phyloP scores from a whole-genome alignment of 2,113 vertebrate genomes.

The Seriola dumerili region DNA sequence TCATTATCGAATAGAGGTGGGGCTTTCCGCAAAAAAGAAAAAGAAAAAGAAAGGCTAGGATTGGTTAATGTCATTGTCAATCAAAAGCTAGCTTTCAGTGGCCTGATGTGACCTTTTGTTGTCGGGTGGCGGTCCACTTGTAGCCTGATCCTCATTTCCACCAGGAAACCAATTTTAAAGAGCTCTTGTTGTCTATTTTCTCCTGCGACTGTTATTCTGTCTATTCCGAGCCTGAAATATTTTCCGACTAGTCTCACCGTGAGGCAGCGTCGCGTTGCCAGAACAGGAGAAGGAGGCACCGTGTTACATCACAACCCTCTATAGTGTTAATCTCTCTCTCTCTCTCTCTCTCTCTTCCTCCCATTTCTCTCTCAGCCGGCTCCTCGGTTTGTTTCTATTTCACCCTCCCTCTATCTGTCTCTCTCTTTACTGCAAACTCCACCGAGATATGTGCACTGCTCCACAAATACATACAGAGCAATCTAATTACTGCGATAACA shows the following conservation, averaged over 20 bases:
- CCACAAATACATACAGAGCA: constrained; percentile 73
- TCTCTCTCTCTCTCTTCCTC: constrained; percentile 7
- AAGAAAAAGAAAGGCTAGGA: not conserved
- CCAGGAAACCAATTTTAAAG: constrained; percentile 55
- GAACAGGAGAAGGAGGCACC: constrained; percentile 55
- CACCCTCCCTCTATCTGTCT: constrained; percentile 33
- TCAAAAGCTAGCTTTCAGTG: constrained; percentile 1
- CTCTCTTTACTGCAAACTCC: constrained; percentile 58
- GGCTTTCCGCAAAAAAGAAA: not conserved
- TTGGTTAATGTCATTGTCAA: constrained; percentile 32
- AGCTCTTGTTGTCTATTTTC: constrained; percentile 65
- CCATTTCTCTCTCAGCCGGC: constrained; percentile 16
- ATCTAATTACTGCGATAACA: constrained; percentile 82
- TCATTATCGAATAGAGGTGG: constrained; percentile 26
- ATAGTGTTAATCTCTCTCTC: constrained; percentile 56
- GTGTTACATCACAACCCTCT: constrained; percentile 65
- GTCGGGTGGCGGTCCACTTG: constrained; percentile 23
- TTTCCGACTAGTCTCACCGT: constrained; percentile 66
- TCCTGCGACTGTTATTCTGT: constrained; percentile 37
- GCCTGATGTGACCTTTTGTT: constrained; percentile 52
- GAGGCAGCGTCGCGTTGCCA: constrained; percentile 33
- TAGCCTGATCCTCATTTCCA: constrained; percentile 56
- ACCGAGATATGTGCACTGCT: constrained; percentile 49
- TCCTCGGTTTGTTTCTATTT: constrained; percentile 29
- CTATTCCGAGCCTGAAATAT: constrained; percentile 64